Percentiles rank a stretch among this genome's conserved stretches.
phyloP scores from a whole-genome alignment of 2,888 invertebrate genomes.

The Amiota mariae region DNA sequence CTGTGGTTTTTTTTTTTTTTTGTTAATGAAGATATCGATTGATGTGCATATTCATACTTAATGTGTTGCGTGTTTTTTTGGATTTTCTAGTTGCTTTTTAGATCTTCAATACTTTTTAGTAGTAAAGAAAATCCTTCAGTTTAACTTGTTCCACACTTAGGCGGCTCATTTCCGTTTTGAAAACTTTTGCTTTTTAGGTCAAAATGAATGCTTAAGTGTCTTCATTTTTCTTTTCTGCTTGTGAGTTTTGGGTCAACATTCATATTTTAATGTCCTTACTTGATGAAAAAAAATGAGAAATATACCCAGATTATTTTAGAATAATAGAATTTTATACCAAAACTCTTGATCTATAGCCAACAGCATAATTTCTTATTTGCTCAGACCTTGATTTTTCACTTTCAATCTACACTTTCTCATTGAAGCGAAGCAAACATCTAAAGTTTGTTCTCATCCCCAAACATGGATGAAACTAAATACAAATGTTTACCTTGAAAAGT shows the following conservation, averaged over 20 bases:
- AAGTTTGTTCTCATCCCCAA: not conserved
- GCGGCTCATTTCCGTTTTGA: constrained; percentile 20
- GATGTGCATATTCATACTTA: no score
- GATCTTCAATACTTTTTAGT: not conserved
- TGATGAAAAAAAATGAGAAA: not conserved
- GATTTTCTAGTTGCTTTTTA: no score
- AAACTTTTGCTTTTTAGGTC: constrained; percentile 20
- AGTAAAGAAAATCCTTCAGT: not conserved
- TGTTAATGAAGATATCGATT: not conserved
- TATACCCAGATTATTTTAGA: no score
- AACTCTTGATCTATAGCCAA: no score
- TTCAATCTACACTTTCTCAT: not conserved
- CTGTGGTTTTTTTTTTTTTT: not conserved
- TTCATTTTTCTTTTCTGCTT: constrained; percentile 4
- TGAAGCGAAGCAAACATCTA: not conserved
- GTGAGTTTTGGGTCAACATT: no score
- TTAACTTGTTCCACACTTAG: not conserved
- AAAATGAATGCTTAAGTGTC: not conserved
- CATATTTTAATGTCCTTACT: not conserved
- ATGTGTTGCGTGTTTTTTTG: no score
- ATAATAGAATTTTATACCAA: no score
- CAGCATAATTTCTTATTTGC: no score
- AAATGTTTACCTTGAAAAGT: constrained; percentile 15
- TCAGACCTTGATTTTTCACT: not conserved
- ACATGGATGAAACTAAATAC: not conserved